Evolutionary conservation across 2,113 vertebrate genomes (phyloP).

Genomic region (Microtus ochrogaster): DNA sequence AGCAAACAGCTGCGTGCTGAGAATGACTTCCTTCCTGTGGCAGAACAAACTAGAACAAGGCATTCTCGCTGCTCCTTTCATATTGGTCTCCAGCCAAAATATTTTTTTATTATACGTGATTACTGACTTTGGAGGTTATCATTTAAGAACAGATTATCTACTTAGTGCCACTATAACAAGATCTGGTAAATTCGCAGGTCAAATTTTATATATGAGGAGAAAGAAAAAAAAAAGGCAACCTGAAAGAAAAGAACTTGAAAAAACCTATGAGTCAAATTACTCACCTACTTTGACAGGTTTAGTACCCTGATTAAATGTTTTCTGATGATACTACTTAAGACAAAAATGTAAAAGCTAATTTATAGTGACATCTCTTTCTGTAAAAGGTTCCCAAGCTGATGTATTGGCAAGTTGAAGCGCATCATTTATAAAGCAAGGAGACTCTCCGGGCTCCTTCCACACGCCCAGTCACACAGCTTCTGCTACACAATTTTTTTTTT

Average conservation of each 20-base stretch:
- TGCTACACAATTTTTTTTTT: slow-evolving; percentile 49
- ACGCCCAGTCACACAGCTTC: slow-evolving; percentile 55
- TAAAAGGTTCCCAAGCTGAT: slow-evolving; percentile 71
- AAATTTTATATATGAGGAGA: slow-evolving; percentile 43
- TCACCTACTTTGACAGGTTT: slow-evolving; percentile 72
- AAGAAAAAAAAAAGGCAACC: slow-evolving; percentile 32
- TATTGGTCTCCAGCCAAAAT: slow-evolving; percentile 34
- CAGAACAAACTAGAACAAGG: slow-evolving; percentile 23
- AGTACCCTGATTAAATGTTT: slow-evolving; percentile 80
- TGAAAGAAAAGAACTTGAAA: slow-evolving; percentile 26
- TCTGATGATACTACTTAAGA: slow-evolving; percentile 75
- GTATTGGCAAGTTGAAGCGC: slow-evolving; percentile 60
- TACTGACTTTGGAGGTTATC: slow-evolving; percentile 25
- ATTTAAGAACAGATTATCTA: slow-evolving; percentile 58
- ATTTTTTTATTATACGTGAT: slow-evolving; percentile 52
- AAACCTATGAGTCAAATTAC: slow-evolving; percentile 60
- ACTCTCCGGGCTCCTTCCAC: slow-evolving; percentile 22
- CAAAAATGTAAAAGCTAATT: slow-evolving; percentile 78
- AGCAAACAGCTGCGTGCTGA: neutral
- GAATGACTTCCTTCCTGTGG: slow-evolving; percentile 7
- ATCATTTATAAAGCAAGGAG: slow-evolving; percentile 54
- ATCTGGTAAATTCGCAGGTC: slow-evolving; percentile 47
- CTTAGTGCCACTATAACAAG: slow-evolving; percentile 28
- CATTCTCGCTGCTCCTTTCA: slow-evolving; percentile 19
- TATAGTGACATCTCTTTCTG: slow-evolving; percentile 67